Evolutionary conservation across 2,797 vertebrate species (phyloP).

Genomic region (Coendou prehensilis): DNA sequence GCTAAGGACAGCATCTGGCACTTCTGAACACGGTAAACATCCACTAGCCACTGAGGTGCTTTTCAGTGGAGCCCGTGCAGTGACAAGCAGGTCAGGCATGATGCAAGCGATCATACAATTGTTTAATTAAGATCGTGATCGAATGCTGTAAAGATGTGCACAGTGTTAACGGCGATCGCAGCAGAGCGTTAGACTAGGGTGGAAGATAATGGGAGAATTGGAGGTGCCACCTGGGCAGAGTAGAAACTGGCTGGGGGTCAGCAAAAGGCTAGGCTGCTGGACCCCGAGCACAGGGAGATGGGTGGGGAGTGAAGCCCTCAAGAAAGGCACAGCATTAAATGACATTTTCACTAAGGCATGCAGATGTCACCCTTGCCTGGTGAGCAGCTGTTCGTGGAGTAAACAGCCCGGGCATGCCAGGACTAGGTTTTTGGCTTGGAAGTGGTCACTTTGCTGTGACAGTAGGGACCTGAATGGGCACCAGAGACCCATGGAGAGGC

Average conservation of each 20-base stretch:
- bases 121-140: background rate
- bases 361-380: background rate
- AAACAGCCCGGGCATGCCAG: background rate
- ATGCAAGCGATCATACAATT: rapidly evolving
- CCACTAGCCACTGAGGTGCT: rapidly evolving
- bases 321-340: background rate
- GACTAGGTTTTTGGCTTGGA: background rate
- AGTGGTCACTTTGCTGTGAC: background rate
- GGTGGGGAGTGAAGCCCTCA: rapidly evolving
- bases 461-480: background rate
- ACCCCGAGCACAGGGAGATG: background rate
- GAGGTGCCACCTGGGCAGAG: background rate
- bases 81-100: too few species aligned
- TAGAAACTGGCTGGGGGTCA: background rate
- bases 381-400: rapidly evolving
- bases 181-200: rapidly evolving
- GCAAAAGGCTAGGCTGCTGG: background rate
- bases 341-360: background rate
- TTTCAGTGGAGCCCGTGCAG: rapidly evolving
- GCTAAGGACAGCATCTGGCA: background rate
- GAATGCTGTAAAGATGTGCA: rapidly evolving
- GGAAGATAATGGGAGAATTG: background rate
- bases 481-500: background rate
- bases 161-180: too few species aligned
- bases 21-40: rapidly evolving